phyloP scores from a whole-genome alignment of 2,888 invertebrate species.

The Pantelozetes paolii region DNA sequence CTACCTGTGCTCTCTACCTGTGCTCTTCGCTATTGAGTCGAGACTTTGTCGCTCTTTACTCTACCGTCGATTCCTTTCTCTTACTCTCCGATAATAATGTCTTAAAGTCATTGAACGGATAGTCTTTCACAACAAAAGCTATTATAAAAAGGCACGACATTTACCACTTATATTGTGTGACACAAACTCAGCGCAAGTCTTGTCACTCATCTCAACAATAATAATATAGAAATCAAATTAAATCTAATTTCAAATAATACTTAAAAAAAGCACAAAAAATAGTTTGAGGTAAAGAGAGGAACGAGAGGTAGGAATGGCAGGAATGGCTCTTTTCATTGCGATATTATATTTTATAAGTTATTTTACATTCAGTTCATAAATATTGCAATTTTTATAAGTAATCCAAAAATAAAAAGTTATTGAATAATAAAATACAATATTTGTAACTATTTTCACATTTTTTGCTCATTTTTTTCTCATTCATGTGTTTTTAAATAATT shows the following conservation, averaged over 20 bases:
- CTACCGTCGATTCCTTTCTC: background rate
- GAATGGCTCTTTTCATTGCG: too few relatives aligned
- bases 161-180: background rate
- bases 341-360: too few relatives aligned
- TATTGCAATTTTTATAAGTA: too few relatives aligned
- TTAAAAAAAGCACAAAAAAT: too few relatives aligned
- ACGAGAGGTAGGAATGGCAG: too few relatives aligned
- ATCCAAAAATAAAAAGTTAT: background rate
- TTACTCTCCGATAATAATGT: background rate
- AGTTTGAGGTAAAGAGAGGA: too few relatives aligned
- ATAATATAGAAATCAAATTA: background rate
- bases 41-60: background rate
- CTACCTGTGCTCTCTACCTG: background rate
- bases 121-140: background rate
- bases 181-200: background rate
- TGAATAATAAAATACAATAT: background rate
- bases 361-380: too few relatives aligned
- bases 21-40: background rate
- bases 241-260: too few relatives aligned
- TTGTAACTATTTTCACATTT: background rate
- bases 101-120: conserved; percentile 22
- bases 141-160: conserved; percentile 8
- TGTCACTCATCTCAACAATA: background rate
- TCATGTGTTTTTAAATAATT: background rate
- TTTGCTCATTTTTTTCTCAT: background rate